Percentiles rank a stretch among this genome's conserved stretches.
Conservation (phyloP, 2,888 invertebrate genomes). For the Ormyrus labotus region DNA sequence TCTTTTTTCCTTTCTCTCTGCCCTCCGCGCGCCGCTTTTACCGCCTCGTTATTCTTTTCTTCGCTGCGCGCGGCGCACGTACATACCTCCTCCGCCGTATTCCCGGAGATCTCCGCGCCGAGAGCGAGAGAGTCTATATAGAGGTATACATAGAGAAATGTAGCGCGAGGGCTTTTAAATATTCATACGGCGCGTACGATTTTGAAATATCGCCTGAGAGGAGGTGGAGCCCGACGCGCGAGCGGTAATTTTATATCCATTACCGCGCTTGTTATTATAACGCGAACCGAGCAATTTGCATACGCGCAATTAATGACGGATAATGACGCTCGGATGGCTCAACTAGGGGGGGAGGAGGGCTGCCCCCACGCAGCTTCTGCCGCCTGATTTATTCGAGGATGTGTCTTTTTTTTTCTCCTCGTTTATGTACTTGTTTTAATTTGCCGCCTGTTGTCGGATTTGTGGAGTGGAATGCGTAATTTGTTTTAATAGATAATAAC, state of each 20-base stretch:
- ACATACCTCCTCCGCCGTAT: too few species aligned
- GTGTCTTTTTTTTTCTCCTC: background rate
- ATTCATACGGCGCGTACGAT: constrained; percentile 37
- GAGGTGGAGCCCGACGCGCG: background rate
- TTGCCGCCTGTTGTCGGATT: too few species aligned
- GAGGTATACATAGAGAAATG: background rate
- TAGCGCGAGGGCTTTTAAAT: constrained; percentile 10
- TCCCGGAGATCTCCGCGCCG: background rate
- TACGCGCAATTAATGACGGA: constrained; percentile 45
- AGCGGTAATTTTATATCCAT: constrained; percentile 51
- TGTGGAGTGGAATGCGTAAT: too few species aligned
- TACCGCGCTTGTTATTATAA: constrained; percentile 49
- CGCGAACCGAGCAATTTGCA: constrained; percentile 29
- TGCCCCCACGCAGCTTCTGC: background rate
- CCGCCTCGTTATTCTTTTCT: constrained; percentile 19
- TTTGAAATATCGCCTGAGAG: constrained; percentile 28
- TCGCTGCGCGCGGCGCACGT: background rate
- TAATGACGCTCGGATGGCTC: constrained; percentile 42
- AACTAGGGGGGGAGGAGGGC: background rate
- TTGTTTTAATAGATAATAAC: too few species aligned
- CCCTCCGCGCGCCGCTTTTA: background rate
- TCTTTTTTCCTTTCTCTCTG: background rate
- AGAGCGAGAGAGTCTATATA: background rate
- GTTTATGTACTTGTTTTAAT: background rate
- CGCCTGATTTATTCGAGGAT: constrained; percentile 7